phyloP scores from a whole-genome alignment of 2,797 vertebrate species.

The Rhinoraja longicauda region DNA sequence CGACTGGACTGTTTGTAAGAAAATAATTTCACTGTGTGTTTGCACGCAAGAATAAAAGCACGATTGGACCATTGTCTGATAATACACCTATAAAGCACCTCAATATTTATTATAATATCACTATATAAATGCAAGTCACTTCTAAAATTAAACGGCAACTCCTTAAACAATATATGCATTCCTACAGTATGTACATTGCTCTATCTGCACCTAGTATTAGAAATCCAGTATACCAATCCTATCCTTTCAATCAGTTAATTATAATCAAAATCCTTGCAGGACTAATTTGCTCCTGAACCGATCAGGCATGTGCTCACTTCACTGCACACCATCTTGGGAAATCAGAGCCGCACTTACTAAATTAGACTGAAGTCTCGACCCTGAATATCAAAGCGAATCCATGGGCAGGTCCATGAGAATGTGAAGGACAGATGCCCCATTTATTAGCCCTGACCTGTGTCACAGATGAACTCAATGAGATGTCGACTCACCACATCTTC shows the following conservation, averaged over 20 bases:
- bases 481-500: neutral
- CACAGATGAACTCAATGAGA: neutral
- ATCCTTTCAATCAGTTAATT: neutral
- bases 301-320: neutral
- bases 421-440: too few species aligned
- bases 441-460: neutral
- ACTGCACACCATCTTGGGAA: neutral
- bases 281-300: neutral
- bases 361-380: neutral
- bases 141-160: neutral
- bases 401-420: neutral
- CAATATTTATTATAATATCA: neutral
- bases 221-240: neutral
- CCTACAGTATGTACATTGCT: conserved; percentile 1
- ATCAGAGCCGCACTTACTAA: neutral
- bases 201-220: neutral
- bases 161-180: neutral
- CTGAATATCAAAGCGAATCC: neutral
- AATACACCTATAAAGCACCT: neutral
- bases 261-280: neutral
- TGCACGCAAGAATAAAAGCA: too few species aligned
- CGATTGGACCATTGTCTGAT: neutral
- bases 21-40: too few species aligned
- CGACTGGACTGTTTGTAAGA: too few species aligned
- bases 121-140: neutral